phyloP scores from a whole-genome alignment of 2,888 invertebrate species.

The Amiota mariae region DNA sequence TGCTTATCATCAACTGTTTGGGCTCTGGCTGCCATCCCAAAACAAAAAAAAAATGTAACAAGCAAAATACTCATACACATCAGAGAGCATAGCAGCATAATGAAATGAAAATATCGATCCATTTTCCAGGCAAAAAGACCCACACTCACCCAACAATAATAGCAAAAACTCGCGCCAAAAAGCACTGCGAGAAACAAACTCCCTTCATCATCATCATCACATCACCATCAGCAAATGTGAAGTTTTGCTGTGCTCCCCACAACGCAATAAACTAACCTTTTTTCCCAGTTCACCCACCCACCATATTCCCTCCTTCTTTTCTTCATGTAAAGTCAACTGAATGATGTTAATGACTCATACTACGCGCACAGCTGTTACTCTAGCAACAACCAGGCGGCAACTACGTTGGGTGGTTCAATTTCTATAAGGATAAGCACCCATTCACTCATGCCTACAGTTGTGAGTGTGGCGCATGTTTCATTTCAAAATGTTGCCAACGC shows the following conservation, averaged over 20 bases:
- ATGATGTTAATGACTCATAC: constrained; percentile 14
- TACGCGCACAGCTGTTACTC: constrained; percentile 21
- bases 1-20: not conserved
- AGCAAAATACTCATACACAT: not conserved
- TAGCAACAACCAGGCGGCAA: constrained; percentile 7
- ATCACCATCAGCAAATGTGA: not conserved
- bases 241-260: too few species aligned
- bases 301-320: not conserved
- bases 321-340: not conserved
- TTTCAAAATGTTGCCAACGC: constrained; percentile 18
- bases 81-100: not conserved
- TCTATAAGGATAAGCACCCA: not conserved
- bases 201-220: not conserved
- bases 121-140: not conserved
- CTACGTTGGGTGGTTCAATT: not conserved
- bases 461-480: not conserved
- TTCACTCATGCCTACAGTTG: not conserved
- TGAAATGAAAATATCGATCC: constrained; percentile 17
- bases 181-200: not conserved
- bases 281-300: constrained; percentile 7
- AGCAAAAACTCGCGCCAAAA: constrained; percentile 22
- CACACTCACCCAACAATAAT: not conserved
- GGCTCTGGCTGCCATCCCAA: not conserved
- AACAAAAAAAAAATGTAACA: not conserved
- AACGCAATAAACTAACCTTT: not conserved